Evolutionary conservation across 2,888 invertebrate species (phyloP).

Genomic region (Lasioglossum vierecki): DNA sequence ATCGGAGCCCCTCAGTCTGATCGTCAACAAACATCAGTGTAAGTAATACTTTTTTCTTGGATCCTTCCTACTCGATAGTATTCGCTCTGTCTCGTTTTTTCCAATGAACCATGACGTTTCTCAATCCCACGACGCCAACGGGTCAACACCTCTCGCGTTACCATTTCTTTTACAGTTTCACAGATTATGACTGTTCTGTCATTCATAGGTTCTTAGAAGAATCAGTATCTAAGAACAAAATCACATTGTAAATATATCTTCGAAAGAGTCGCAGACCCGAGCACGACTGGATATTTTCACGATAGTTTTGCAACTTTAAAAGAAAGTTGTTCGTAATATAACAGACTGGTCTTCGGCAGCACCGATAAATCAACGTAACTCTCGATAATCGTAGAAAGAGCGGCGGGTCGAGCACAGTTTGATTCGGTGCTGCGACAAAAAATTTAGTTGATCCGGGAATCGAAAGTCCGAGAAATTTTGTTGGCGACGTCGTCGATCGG

Average conservation of each 20-base stretch:
- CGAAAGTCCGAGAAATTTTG: constrained; percentile 5
- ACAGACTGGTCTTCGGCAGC: too few relatives aligned
- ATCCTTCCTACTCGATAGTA: not conserved
- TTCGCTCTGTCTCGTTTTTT: not conserved
- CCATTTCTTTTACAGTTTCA: not conserved
- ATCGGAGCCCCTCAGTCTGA: constrained; percentile 84
- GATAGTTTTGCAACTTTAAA: not conserved
- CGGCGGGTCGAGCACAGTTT: not conserved
- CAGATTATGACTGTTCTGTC: too few relatives aligned
- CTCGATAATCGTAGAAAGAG: not conserved
- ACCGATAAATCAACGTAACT: not conserved
- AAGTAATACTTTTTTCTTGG: constrained; percentile 67
- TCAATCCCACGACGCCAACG: too few relatives aligned
- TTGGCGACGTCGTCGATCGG: not conserved
- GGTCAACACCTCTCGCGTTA: too few relatives aligned
- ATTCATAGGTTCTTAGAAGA: not conserved
- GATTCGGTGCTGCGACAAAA: not conserved
- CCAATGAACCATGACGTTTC: not conserved
- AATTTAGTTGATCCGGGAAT: too few relatives aligned
- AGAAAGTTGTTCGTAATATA: not conserved
- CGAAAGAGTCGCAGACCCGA: not conserved
- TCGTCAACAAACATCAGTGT: constrained; percentile 84
- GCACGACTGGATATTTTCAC: not conserved
- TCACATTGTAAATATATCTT: not conserved
- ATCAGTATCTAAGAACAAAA: too few relatives aligned